These are phyloP conservation scores for Drosophila eohydei DNA, from an alignment of 2,888 invertebrate genomes.

Conservation along the genomic window DNA sequence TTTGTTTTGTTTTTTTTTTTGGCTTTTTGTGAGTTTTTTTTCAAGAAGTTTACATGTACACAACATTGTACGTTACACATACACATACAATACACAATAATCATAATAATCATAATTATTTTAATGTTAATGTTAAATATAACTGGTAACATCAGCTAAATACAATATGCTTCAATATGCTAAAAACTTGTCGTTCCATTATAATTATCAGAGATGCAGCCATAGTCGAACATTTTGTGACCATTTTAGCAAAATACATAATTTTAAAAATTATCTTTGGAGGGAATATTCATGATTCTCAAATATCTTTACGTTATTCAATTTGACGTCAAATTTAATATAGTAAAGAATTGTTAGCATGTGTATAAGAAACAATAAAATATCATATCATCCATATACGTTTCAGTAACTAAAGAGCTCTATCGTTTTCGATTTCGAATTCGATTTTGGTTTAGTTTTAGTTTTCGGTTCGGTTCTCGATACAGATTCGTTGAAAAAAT, in stretches of 20 bases:
- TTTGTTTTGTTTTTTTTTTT: slow-evolving; percentile 25
- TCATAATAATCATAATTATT: slow-evolving; percentile 76
- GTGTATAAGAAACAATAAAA: slow-evolving; percentile 45
- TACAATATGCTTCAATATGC: slow-evolving; percentile 57
- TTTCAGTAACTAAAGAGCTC: slow-evolving; percentile 19
- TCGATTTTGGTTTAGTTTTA: slow-evolving; percentile 6
- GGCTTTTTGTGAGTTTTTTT: slow-evolving; percentile 18
- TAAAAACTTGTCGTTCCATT: slow-evolving; percentile 58
- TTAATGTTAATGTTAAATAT: slow-evolving; percentile 66
- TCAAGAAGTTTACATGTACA: slow-evolving; percentile 61
- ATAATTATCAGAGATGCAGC: slow-evolving; percentile 66
- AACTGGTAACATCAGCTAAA: slow-evolving; percentile 77
- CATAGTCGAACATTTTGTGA: slow-evolving; percentile 52
- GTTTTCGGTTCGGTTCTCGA: slow-evolving; percentile 7
- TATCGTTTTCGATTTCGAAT: slow-evolving; percentile 5
- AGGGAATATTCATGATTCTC: slow-evolving; percentile 83
- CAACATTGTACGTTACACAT: slow-evolving; percentile 73
- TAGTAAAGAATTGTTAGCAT: slow-evolving; percentile 55
- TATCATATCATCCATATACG: slow-evolving; percentile 19
- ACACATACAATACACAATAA: slow-evolving; percentile 78
- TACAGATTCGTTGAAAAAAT: slow-evolving; percentile 50
- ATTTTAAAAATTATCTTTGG: slow-evolving; percentile 84
- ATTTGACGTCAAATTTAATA: slow-evolving; percentile 54
- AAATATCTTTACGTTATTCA: slow-evolving; percentile 67
- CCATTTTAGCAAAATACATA: slow-evolving; percentile 72